Conservation (phyloP, 2,113 vertebrate genomes). For the Brachypteracias leptosomus region DNA sequence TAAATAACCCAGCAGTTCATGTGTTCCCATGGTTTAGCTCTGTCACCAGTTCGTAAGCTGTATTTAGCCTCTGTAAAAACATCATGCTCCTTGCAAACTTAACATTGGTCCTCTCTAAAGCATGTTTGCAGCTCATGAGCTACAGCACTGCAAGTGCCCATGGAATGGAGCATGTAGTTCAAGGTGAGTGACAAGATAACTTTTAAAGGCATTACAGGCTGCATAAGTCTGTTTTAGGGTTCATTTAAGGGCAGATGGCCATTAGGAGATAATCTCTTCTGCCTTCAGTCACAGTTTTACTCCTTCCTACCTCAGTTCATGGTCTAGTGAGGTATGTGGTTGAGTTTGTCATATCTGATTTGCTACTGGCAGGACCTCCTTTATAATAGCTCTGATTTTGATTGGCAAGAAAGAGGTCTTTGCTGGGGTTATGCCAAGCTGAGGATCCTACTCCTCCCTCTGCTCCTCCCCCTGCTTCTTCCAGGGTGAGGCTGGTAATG, state of each 20-base stretch:
- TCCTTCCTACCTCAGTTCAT: background rate
- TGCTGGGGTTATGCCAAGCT: background rate
- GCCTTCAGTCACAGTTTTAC: background rate
- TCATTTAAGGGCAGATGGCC: background rate
- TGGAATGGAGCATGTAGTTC: background rate
- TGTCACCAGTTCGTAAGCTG: background rate
- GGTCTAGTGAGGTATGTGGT: background rate
- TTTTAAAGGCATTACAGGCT: background rate
- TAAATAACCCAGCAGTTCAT: conserved; percentile 24
- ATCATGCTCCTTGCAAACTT: background rate
- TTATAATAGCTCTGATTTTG: background rate
- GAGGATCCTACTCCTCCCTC: background rate
- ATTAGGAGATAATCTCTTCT: background rate
- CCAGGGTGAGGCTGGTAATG: conserved; percentile 2
- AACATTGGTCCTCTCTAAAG: background rate
- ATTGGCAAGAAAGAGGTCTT: background rate
- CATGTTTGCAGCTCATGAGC: background rate
- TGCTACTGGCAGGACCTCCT: background rate
- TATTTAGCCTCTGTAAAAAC: conserved; percentile 18
- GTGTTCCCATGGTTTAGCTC: conserved; percentile 1
- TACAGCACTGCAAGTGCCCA: background rate
- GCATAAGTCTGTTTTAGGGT: background rate
- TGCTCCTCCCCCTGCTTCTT: background rate
- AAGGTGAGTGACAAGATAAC: background rate
- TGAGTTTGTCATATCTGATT: background rate